A percentile compares a stretch with the other conserved stretches of the same genome.
Evolutionary conservation across 30 jellyfish, hydroid and myxozoan genomes (phyloP).

Genomic region (Cassiopea xamachana): DNA sequence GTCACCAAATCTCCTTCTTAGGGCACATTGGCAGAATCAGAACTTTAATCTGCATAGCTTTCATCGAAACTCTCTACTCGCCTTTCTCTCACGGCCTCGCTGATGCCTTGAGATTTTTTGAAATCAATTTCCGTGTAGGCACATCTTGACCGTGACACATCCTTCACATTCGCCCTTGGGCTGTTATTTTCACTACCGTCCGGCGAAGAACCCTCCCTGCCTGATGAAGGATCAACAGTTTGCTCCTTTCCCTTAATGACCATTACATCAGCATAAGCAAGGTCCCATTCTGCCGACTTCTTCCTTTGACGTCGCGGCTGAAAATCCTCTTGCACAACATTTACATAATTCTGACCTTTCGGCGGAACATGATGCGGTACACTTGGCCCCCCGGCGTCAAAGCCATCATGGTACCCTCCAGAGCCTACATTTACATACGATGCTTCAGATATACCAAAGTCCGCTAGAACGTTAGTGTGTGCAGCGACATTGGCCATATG

Average conservation of each 20-base stretch:
- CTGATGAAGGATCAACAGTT: background rate
- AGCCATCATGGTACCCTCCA: slow-evolving; percentile 32
- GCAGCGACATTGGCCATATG: background rate
- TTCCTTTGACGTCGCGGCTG: slow-evolving; percentile 37
- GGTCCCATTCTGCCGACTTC: slow-evolving; percentile 41
- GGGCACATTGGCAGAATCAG: background rate
- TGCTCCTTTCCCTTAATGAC: slow-evolving; percentile 2
- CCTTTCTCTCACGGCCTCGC: slow-evolving; percentile 61
- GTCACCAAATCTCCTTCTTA: background rate
- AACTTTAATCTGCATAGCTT: background rate
- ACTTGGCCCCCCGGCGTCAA: slow-evolving; percentile 29
- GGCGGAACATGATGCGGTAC: background rate
- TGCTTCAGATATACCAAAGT: slow-evolving; percentile 12
- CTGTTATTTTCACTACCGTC: background rate
- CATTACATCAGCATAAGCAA: slow-evolving; percentile 39
- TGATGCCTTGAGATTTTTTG: slow-evolving; percentile 70
- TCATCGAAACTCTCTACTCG: slow-evolving; percentile 55
- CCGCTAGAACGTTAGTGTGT: background rate
- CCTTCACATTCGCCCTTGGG: slow-evolving; percentile 29
- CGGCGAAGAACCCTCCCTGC: background rate
- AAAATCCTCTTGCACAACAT: slow-evolving; percentile 44
- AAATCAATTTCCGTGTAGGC: slow-evolving; percentile 73
- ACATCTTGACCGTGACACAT: slow-evolving; percentile 17
- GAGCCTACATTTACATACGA: slow-evolving; percentile 57
- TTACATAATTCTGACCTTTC: slow-evolving; percentile 48